These are phyloP conservation scores for Falcaria lacertinaria DNA, from an alignment of 2,888 invertebrate genomes.

Conservation along the genomic window DNA sequence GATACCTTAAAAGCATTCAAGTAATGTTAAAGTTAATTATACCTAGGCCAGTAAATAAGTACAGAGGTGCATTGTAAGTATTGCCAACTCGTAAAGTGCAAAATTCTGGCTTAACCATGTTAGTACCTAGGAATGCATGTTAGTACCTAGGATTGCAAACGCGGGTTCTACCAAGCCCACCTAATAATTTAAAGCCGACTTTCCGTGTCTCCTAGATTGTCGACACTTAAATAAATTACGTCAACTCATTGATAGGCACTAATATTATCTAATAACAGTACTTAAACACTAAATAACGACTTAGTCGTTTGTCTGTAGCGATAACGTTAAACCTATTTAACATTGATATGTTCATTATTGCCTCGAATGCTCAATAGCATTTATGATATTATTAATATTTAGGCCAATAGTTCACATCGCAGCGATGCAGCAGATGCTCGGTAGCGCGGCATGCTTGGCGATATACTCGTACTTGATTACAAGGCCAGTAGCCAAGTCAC, in stretches of 20 bases:
- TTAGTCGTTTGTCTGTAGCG: conserved; percentile 44
- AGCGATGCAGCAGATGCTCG: conserved; percentile 36
- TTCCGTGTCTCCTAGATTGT: neutral
- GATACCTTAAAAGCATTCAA: neutral
- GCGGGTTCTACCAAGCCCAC: neutral
- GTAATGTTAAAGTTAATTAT: neutral
- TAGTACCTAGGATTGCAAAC: no score
- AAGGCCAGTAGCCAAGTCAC: conserved; percentile 39
- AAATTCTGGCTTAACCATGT: neutral
- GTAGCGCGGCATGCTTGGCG: conserved; percentile 52
- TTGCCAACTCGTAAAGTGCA: neutral
- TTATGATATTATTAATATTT: neutral
- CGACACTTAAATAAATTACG: neutral
- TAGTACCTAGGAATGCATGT: neutral
- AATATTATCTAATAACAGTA: conserved; percentile 31
- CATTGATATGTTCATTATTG: conserved; percentile 72
- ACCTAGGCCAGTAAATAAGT: neutral
- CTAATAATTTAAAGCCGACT: neutral
- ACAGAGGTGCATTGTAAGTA: neutral
- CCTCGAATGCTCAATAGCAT: conserved; percentile 29
- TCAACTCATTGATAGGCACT: conserved; percentile 24
- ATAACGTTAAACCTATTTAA: conserved; percentile 46
- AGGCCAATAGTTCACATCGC: conserved; percentile 20
- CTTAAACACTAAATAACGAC: conserved; percentile 64
- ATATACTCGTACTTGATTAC: conserved; percentile 41